Percentiles rank a stretch among this genome's conserved stretches.
phyloP scores from a whole-genome alignment of 2,888 invertebrate species.

The Plebejus melissa region DNA sequence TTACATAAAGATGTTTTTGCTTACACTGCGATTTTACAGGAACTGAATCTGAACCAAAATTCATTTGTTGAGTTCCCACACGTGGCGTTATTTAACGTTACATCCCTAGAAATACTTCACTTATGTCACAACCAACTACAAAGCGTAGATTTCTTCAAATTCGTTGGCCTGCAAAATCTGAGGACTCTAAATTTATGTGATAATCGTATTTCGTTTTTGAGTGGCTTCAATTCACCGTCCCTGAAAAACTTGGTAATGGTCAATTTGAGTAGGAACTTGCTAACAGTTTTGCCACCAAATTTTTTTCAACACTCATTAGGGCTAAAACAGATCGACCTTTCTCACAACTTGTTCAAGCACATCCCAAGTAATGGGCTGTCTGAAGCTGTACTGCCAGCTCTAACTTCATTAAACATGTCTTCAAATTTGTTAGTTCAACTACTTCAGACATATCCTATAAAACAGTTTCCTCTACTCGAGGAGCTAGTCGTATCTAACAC shows the following conservation, averaged over 20 bases:
- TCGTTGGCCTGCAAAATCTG: slow-evolving; percentile 86
- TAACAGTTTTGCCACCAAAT: slow-evolving; percentile 88
- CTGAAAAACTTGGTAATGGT: slow-evolving; percentile 85
- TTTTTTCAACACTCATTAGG: slow-evolving; percentile 87
- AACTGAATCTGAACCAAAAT: slow-evolving; percentile 86
- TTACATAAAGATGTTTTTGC: slow-evolving; percentile 86
- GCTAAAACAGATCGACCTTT: slow-evolving; percentile 86
- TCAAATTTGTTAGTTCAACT: slow-evolving; percentile 88
- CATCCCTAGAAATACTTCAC: slow-evolving; percentile 85
- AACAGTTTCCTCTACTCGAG: slow-evolving; percentile 87
- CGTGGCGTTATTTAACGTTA: slow-evolving; percentile 86
- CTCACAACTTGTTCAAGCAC: slow-evolving; percentile 87
- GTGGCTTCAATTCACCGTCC: slow-evolving; percentile 87
- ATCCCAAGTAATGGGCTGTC: slow-evolving; percentile 88
- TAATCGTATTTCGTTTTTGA: slow-evolving; percentile 86
- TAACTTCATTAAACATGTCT: slow-evolving; percentile 89
- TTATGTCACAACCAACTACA: slow-evolving; percentile 83
- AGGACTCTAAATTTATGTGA: slow-evolving; percentile 85
- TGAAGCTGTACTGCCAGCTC: slow-evolving; percentile 84
- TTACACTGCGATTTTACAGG: slow-evolving; percentile 86
- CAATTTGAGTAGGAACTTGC: slow-evolving; percentile 86
- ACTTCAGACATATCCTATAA: slow-evolving; percentile 83
- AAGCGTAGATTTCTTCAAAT: slow-evolving; percentile 86
- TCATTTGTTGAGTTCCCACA: slow-evolving; percentile 88
- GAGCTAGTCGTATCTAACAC: slow-evolving; percentile 89